phyloP scores from a whole-genome alignment of 2,113 vertebrate genomes.

The Thunnus thynnus region DNA sequence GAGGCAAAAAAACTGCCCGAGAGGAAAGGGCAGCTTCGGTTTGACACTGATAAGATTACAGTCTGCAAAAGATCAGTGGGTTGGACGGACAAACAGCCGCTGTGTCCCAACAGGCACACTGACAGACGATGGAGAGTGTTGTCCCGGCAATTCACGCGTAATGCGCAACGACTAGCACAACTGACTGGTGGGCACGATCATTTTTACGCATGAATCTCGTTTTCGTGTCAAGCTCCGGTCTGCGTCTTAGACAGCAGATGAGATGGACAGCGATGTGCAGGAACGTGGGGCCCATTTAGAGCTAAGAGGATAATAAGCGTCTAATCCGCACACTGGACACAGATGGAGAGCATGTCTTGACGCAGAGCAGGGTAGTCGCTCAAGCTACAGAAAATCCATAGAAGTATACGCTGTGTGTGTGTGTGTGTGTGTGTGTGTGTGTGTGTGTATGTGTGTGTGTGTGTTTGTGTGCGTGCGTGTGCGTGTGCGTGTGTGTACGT shows the following conservation, averaged over 20 bases:
- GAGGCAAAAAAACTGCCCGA: constrained; percentile 32
- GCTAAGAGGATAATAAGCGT: constrained; percentile 88
- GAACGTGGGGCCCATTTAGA: constrained; percentile 79
- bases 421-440: not conserved
- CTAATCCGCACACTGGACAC: constrained; percentile 84
- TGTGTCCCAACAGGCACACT: constrained; percentile 34
- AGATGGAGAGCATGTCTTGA: constrained; percentile 82
- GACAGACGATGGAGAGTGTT: constrained; percentile 12
- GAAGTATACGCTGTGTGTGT: not conserved
- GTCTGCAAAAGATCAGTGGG: constrained; percentile 80
- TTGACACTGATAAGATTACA: constrained; percentile 83
- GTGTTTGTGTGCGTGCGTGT: constrained; percentile 16
- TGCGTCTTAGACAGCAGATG: constrained; percentile 53
- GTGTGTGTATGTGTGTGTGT: not conserved
- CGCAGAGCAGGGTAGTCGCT: constrained; percentile 57
- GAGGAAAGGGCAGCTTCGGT: constrained; percentile 59
- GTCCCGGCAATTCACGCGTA: not conserved
- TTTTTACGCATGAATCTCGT: constrained; percentile 48
- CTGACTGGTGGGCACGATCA: constrained; percentile 22
- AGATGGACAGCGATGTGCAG: constrained; percentile 58
- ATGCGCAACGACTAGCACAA: constrained; percentile 35
- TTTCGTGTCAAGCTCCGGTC: constrained; percentile 35
- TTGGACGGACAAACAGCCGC: constrained; percentile 37
- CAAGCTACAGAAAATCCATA: constrained; percentile 37
- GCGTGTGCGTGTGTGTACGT: not conserved